Evolutionary conservation across 2,113 vertebrate species (phyloP).

Genomic region (Hirundichthys speculiger): DNA sequence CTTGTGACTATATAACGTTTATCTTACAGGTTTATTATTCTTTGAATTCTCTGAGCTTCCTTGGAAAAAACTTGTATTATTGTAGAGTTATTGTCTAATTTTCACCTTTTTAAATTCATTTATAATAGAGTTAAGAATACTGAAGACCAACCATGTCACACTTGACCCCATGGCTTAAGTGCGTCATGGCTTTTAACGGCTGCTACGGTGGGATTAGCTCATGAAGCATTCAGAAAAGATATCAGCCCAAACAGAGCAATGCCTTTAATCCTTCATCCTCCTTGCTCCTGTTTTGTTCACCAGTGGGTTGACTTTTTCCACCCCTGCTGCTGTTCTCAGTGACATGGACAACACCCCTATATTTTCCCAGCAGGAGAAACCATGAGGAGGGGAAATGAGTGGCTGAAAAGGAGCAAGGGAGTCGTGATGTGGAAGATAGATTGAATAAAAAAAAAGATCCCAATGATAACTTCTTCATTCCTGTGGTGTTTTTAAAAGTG

Average conservation of each 20-base stretch:
- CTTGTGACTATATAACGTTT: too few relatives aligned
- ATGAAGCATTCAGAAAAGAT: constrained; percentile 15
- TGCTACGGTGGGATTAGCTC: constrained; percentile 1
- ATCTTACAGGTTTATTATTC: too few relatives aligned
- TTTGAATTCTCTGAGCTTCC: too few relatives aligned
- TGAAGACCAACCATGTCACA: too few relatives aligned
- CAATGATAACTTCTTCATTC: constrained; percentile 3
- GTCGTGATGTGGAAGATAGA: background rate
- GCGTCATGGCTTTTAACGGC: background rate
- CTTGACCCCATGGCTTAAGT: too few relatives aligned
- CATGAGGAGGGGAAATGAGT: constrained; percentile 28
- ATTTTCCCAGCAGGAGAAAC: constrained; percentile 55
- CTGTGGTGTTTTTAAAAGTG: constrained; percentile 19
- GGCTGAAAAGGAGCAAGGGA: background rate
- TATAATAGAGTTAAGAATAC: too few relatives aligned
- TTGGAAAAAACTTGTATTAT: too few relatives aligned
- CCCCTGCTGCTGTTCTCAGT: constrained; percentile 49
- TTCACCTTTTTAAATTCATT: too few relatives aligned
- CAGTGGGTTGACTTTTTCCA: constrained; percentile 25
- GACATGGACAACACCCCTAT: constrained; percentile 35
- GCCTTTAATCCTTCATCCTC: constrained; percentile 10
- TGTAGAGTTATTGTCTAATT: too few relatives aligned
- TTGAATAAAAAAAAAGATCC: background rate
- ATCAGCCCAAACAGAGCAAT: constrained; percentile 19
- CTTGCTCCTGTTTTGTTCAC: constrained; percentile 19